Evolutionary conservation across 2,888 invertebrate species (phyloP).

Genomic region (Drosophila multiciliata): DNA sequence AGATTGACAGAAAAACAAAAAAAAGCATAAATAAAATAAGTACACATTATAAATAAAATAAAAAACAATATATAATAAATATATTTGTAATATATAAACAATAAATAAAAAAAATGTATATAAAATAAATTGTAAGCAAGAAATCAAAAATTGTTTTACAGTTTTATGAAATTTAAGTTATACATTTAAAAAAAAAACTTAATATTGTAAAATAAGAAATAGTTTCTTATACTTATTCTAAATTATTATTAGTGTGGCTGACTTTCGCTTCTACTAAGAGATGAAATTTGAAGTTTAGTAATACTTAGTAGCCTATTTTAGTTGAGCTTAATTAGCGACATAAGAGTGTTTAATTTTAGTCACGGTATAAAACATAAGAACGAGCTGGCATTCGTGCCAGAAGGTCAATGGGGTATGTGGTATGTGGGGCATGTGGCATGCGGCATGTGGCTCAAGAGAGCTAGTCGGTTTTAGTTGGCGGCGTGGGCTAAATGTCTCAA

Average conservation of each 20-base stretch:
- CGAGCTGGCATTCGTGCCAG: conserved; percentile 54
- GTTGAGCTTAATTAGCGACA: neutral
- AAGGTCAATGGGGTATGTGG: conserved; percentile 32
- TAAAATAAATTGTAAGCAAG: neutral
- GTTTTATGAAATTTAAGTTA: neutral
- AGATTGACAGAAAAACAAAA: neutral
- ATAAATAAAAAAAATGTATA: neutral
- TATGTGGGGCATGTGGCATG: conserved; percentile 21
- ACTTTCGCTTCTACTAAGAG: neutral
- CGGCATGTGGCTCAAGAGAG: conserved; percentile 28
- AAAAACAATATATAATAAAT: neutral
- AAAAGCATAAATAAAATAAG: neutral
- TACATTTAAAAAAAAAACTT: neutral
- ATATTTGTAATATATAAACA: neutral
- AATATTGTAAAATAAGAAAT: neutral
- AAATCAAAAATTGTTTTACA: neutral
- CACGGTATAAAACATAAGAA: conserved; percentile 44
- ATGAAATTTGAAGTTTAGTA: neutral
- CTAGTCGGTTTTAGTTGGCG: conserved; percentile 8
- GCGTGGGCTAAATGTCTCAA: conserved; percentile 27
- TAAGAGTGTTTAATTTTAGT: conserved; percentile 19
- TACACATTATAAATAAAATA: neutral
- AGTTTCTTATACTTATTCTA: neutral
- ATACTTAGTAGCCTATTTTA: neutral
- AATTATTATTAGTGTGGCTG: neutral